phyloP scores from a whole-genome alignment of 2,797 vertebrate genomes.

The Rhinella marina region DNA sequence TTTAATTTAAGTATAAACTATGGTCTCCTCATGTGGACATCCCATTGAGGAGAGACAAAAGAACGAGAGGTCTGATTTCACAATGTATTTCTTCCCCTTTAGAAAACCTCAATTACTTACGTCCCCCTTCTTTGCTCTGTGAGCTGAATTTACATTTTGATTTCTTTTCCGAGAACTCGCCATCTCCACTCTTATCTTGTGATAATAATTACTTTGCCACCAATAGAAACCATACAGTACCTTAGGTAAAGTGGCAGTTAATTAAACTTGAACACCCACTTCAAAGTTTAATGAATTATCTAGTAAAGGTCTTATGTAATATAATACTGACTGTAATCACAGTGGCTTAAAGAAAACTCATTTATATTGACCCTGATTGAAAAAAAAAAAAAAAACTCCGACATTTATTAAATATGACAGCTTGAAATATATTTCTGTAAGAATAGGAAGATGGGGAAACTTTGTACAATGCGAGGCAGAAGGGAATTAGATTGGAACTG shows the following conservation, averaged over 20 bases:
- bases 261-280: slow-evolving; percentile 56
- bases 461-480: slow-evolving; percentile 32
- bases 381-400: background rate
- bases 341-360: slow-evolving; percentile 50
- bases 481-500: slow-evolving; percentile 36
- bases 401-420: slow-evolving; percentile 45
- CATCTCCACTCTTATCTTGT: slow-evolving; percentile 38
- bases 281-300: slow-evolving; percentile 55
- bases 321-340: slow-evolving; percentile 49
- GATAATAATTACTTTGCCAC: slow-evolving; percentile 47
- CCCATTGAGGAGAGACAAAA: slow-evolving; percentile 11
- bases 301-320: slow-evolving; percentile 54
- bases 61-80: slow-evolving; percentile 19
- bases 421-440: slow-evolving; percentile 38
- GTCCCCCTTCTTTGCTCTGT: slow-evolving; percentile 25
- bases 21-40: background rate
- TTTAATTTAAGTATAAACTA: background rate
- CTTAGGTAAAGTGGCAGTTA: slow-evolving; percentile 54
- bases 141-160: slow-evolving; percentile 51
- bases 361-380: slow-evolving; percentile 49
- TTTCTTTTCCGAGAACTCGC: background rate
- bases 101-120: slow-evolving; percentile 51
- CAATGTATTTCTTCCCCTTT: slow-evolving; percentile 12
- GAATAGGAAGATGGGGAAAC: slow-evolving; percentile 46
- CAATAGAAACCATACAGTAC: slow-evolving; percentile 30